Conservation (phyloP, 2,888 invertebrate genomes). For the Mesorhabditis belari region DNA sequence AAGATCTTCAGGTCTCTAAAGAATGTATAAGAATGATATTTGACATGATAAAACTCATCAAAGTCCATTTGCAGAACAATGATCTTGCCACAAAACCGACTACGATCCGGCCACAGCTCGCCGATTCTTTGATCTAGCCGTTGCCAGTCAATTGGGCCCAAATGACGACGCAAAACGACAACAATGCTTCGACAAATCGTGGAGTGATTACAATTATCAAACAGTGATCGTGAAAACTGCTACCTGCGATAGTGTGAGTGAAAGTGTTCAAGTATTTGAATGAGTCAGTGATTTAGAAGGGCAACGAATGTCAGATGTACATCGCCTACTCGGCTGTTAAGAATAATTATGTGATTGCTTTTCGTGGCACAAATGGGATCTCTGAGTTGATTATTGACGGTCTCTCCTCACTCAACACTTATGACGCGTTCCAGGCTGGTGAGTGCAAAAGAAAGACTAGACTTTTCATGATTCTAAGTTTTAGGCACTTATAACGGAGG, state of each 20-base stretch:
- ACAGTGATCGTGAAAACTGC: background rate
- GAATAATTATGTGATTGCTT: background rate
- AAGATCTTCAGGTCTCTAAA: too few relatives aligned
- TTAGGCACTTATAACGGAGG: too few relatives aligned
- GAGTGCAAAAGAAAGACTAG: too few relatives aligned
- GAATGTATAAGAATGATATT: too few relatives aligned
- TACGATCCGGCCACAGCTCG: too few relatives aligned
- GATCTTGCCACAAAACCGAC: too few relatives aligned
- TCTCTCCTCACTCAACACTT: background rate
- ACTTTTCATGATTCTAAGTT: too few relatives aligned
- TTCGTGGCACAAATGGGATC: background rate
- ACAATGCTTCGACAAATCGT: background rate
- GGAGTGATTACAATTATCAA: background rate
- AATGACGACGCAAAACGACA: background rate
- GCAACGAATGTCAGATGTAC: background rate
- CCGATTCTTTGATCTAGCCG: background rate
- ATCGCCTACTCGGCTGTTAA: background rate
- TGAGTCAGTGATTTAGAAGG: background rate
- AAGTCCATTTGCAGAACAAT: too few relatives aligned
- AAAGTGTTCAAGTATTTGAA: background rate
- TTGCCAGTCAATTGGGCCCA: background rate
- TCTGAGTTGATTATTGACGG: background rate
- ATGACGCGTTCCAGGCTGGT: too few relatives aligned
- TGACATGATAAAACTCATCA: too few relatives aligned
- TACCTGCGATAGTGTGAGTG: background rate